These are phyloP conservation scores for Calonectris borealis DNA, from an alignment of 2,113 vertebrate genomes.

Conservation along the genomic window DNA sequence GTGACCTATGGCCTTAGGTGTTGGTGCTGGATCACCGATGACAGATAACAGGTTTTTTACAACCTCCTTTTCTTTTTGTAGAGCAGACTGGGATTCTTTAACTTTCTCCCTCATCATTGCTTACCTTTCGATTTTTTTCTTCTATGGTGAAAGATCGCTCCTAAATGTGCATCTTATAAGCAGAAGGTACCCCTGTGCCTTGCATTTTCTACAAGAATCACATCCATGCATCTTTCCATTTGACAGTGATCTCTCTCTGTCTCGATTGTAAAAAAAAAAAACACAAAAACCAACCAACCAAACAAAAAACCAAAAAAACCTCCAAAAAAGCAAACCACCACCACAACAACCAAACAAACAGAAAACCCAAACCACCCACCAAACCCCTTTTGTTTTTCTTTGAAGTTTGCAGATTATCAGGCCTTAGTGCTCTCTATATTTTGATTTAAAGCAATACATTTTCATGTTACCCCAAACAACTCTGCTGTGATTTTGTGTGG, in stretches of 20 bases:
- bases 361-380: too few relatives aligned
- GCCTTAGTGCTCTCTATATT: neutral
- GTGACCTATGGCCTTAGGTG: neutral
- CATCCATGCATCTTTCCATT: neutral
- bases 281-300: too few relatives aligned
- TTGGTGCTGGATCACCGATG: neutral
- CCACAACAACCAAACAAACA: too few relatives aligned
- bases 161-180: neutral
- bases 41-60: neutral
- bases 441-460: neutral
- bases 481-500: neutral
- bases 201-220: neutral
- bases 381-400: neutral
- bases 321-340: too few relatives aligned
- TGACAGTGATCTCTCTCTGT: neutral
- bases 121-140: neutral
- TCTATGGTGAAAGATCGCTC: neutral
- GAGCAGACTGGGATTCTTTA: neutral
- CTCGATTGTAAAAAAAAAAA: neutral
- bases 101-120: neutral
- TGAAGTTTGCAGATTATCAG: neutral
- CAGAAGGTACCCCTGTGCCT: neutral
- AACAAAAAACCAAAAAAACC: too few relatives aligned
- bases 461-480: neutral
- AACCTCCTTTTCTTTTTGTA: neutral